Percentiles rank a stretch among this genome's conserved stretches.
phyloP scores from a whole-genome alignment of 1,140 invertebrate genomes.

The Cherax destructor region DNA sequence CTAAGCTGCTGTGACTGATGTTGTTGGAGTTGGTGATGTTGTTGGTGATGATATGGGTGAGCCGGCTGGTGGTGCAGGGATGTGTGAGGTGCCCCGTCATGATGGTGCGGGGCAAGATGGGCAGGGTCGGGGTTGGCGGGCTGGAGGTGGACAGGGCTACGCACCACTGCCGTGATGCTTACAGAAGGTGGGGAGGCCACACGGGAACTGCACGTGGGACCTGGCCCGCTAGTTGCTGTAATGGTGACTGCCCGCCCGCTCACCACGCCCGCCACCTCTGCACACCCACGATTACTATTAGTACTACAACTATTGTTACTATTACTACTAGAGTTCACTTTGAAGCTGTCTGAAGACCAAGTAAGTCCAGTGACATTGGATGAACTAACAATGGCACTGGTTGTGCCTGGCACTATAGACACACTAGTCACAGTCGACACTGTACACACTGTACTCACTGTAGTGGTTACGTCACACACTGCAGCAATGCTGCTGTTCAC shows the following conservation, averaged over 20 bases:
- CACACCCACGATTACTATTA: constrained; percentile 74
- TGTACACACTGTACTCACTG: constrained; percentile 27
- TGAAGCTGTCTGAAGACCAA: constrained; percentile 24
- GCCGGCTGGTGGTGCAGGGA: constrained; percentile 53
- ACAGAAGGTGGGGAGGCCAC: constrained; percentile 71
- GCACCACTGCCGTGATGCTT: constrained; percentile 71
- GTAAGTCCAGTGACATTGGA: constrained; percentile 36
- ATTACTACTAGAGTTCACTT: constrained; percentile 72
- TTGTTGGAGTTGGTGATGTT: constrained; percentile 65
- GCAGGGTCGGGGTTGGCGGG: constrained; percentile 40
- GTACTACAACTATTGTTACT: constrained; percentile 76
- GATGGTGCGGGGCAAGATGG: constrained; percentile 52
- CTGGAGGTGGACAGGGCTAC: constrained; percentile 44
- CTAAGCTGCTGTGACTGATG: constrained; percentile 53
- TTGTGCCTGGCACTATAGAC: constrained; percentile 34
- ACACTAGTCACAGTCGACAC: constrained; percentile 12
- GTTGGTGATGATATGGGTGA: constrained; percentile 28
- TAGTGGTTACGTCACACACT: constrained; percentile 19
- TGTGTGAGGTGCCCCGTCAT: constrained; percentile 52
- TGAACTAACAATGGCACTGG: constrained; percentile 47
- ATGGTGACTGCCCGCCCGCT: constrained; percentile 71
- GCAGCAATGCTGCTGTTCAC: constrained; percentile 41
- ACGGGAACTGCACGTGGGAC: constrained; percentile 61
- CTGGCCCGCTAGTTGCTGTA: constrained; percentile 71
- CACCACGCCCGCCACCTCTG: constrained; percentile 68